phyloP scores from a whole-genome alignment of 2,888 invertebrate species.

The Neoscelio sp. region DNA sequence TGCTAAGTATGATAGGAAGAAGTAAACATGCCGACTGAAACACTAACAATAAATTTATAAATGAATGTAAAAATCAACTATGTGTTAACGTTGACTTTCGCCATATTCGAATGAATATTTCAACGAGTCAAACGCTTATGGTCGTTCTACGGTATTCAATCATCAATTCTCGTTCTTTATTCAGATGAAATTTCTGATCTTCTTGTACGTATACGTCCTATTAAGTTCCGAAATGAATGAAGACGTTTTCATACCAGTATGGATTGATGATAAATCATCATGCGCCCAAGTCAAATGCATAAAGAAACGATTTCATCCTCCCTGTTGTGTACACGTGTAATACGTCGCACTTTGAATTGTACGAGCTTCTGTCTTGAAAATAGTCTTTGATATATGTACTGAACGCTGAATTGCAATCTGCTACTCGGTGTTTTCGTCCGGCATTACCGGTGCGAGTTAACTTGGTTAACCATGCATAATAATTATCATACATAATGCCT shows the following conservation, averaged over 20 bases:
- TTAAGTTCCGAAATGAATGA: conserved; percentile 31
- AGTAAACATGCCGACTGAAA: conserved; percentile 23
- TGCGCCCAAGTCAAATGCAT: conserved; percentile 7
- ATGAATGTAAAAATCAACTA: conserved; percentile 54
- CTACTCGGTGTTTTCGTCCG: conserved; percentile 35
- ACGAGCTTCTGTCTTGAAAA: conserved; percentile 38
- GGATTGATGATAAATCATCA: conserved; percentile 25
- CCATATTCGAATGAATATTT: conserved; percentile 71
- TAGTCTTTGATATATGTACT: conserved; percentile 41
- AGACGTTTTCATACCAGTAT: conserved; percentile 16
- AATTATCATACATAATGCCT: conserved; percentile 46
- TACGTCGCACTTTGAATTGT: conserved; percentile 19
- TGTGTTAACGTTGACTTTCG: conserved; percentile 68
- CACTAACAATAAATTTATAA: conserved; percentile 45
- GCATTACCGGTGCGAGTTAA: conserved; percentile 14
- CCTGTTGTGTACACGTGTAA: conserved; percentile 1
- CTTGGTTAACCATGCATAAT: conserved; percentile 50
- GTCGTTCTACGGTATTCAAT: conserved; percentile 71
- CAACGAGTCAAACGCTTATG: conserved; percentile 69
- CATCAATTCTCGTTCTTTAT: conserved; percentile 57
- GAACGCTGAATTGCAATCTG: conserved; percentile 38
- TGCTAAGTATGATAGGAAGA: conserved; percentile 2
- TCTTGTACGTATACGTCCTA: conserved; percentile 34
- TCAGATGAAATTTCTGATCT: conserved; percentile 40
- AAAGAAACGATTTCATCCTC: conserved; percentile 30